Evolutionary conservation across 2,888 invertebrate genomes (phyloP).

Genomic region (Nomada fabriciana): DNA sequence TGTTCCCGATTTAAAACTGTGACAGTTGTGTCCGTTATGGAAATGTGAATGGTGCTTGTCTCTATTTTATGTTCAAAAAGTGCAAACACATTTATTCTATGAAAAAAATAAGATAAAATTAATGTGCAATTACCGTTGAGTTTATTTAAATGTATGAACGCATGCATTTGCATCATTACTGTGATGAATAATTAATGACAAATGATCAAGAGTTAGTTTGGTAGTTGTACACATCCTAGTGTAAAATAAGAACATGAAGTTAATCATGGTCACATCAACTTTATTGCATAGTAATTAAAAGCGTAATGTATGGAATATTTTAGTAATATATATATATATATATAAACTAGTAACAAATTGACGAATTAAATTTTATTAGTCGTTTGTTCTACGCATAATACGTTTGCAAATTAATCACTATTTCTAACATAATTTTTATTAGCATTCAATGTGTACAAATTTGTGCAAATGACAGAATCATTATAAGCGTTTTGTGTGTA

Average conservation of each 20-base stretch:
- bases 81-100: not conserved
- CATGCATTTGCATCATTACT: not conserved
- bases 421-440: constrained; percentile 34
- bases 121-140: not conserved
- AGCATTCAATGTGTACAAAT: constrained; percentile 13
- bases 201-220: not conserved
- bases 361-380: not conserved
- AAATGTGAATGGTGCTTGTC: not conserved
- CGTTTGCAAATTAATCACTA: not conserved
- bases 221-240: not conserved
- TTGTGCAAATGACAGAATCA: not conserved
- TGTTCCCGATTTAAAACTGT: constrained; percentile 18
- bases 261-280: not conserved
- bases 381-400: not conserved
- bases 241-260: not conserved
- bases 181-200: not conserved
- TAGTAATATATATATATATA: not conserved
- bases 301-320: not conserved
- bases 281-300: not conserved
- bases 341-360: not conserved
- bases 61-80: not conserved
- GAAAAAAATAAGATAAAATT: not conserved
- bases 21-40: not conserved
- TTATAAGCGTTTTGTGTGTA: not conserved
- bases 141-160: not conserved